Conservation (phyloP, 2,888 invertebrate genomes). For the Amiota minor region DNA sequence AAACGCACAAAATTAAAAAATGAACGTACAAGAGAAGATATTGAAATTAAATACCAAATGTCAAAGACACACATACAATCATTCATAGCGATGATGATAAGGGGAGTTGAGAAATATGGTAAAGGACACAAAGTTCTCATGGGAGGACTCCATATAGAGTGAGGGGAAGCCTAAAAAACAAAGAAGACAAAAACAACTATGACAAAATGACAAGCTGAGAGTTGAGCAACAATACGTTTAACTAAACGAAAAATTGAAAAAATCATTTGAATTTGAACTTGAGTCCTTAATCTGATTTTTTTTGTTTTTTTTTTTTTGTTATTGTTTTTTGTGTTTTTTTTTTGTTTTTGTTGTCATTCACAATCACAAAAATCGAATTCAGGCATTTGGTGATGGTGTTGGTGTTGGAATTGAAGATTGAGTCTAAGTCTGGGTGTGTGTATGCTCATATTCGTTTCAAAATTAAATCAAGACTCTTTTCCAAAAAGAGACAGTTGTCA, state of each 20-base stretch:
- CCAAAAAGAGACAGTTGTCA: neutral
- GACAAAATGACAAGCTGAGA: slow-evolving; percentile 7
- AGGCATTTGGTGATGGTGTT: neutral
- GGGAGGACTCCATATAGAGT: neutral
- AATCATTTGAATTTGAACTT: slow-evolving; percentile 27
- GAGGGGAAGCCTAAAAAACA: neutral
- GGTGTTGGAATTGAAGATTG: too few relatives aligned
- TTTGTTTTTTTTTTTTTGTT: slow-evolving; percentile 13
- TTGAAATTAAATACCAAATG: slow-evolving; percentile 69
- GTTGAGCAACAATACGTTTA: neutral
- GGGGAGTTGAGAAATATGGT: neutral
- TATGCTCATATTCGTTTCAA: neutral
- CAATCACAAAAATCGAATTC: neutral
- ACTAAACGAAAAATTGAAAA: slow-evolving; percentile 3
- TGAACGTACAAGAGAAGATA: slow-evolving; percentile 54
- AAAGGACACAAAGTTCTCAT: slow-evolving; percentile 24
- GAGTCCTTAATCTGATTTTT: neutral
- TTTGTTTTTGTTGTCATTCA: neutral
- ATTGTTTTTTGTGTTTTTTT: slow-evolving; percentile 1
- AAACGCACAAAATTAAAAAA: slow-evolving; percentile 48
- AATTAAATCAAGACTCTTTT: slow-evolving; percentile 19
- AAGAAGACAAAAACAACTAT: neutral
- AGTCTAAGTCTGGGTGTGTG: neutral
- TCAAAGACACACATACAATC: slow-evolving; percentile 46
- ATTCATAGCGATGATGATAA: slow-evolving; percentile 30